Base-by-base conservation (phyloP, 2,888 invertebrate genomes). In the Lymantria dispar region DNA sequence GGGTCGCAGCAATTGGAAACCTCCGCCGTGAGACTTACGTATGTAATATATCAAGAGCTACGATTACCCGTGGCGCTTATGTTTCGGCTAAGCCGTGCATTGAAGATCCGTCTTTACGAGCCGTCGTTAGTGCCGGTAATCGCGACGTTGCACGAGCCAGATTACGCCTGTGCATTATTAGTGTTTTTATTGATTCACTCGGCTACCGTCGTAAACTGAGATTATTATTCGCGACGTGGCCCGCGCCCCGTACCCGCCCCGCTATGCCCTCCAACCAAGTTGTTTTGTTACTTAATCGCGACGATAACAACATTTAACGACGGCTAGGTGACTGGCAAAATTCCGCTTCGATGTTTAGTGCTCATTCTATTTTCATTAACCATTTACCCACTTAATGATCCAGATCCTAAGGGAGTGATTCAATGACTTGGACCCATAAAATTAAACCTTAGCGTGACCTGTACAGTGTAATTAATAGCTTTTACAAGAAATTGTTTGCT, bases 141-240 rank as follows among this genome's bases (percentile, higher is more conserved):
- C 89, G 85, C 86, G 83, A 77, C 79, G 83, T 78, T 89, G 90
- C 89, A 90, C 83, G 87, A 78, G 72, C 81, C 79, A 86, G 90
- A 86, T 91, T 89, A 90, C 85, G 84, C 79, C 83, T 84, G 87
- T 89, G 91, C 91, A 91, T 91, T 91, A 91, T 91, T 91, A 91
- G 91, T 90, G 91, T 91, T 91, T 91, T 91, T 91, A 91, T 91
- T 91, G 91, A 91, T 91, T 91, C 88, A 87, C 88, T 90, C 90
- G 91, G 90, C 83, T 85, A 81, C 85, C 78, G 85, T 90, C 90
- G 91, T 91, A 90, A 91, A 91, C 83, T 87, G 89, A 90, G 90
- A 90, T 90, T 90, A 90, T 90, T 89, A 91, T 90, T 89, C 90
- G 87, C 86, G 83, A 82, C 83, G 79, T 76, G 61, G 72, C 78